Conservation (phyloP, 2,113 vertebrate genomes). For the Ciconia stormi region DNA sequence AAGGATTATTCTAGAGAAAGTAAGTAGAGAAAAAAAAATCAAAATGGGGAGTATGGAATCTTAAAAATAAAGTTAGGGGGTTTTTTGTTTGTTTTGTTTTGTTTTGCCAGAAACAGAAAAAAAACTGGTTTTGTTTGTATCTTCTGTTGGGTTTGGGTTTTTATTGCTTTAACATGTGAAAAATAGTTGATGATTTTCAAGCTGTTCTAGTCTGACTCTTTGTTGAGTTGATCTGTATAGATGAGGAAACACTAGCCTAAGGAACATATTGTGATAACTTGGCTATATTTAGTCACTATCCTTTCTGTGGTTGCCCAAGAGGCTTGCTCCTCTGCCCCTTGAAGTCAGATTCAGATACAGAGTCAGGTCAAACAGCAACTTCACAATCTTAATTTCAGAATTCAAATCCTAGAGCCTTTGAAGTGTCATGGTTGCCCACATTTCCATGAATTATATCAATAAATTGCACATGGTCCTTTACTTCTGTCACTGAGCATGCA, state of each 20-base stretch:
- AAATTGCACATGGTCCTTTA: not conserved
- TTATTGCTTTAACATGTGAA: not conserved
- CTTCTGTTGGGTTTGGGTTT: rapidly evolving
- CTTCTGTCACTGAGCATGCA: not conserved
- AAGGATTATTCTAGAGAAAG: not conserved
- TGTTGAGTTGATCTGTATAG: not conserved
- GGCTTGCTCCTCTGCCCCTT: not conserved
- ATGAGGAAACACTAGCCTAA: not conserved
- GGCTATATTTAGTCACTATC: not conserved
- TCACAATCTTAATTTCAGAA: not conserved
- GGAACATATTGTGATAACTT: not conserved
- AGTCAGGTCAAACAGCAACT: not conserved
- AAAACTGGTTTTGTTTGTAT: not conserved
- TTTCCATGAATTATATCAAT: not conserved
- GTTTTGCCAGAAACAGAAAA: not conserved
- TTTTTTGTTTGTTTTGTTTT: too few relatives aligned
- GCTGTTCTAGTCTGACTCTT: not conserved
- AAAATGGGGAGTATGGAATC: not conserved
- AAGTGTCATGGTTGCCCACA: not conserved
- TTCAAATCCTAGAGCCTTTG: not conserved
- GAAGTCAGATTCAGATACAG: not conserved
- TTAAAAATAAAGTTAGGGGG: not conserved
- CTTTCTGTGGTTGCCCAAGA: not conserved
- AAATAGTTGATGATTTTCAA: not conserved
- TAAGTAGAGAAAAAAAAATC: not conserved